Percentiles rank a stretch among this genome's conserved stretches.
These are phyloP conservation scores for Neuroscelio doddi DNA, from an alignment of 2,888 invertebrate genomes.

Conservation along the genomic window DNA sequence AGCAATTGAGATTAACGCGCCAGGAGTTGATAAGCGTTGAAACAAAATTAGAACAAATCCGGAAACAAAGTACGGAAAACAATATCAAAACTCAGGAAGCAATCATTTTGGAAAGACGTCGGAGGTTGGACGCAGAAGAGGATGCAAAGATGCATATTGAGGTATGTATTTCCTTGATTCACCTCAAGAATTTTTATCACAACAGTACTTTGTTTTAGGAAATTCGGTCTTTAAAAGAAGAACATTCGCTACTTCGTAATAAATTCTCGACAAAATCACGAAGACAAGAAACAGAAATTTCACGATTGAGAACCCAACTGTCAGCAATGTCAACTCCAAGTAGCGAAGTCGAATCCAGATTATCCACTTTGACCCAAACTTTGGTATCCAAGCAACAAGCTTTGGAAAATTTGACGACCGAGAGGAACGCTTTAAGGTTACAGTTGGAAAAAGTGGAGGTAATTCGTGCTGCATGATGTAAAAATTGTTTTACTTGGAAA, in stretches of 20 bases:
- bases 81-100: constrained; percentile 67
- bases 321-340: constrained; percentile 66
- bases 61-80: constrained; percentile 71
- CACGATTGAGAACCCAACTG: constrained; percentile 75
- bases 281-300: constrained; percentile 76
- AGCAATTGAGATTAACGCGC: constrained; percentile 68
- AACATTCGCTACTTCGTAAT: constrained; percentile 73
- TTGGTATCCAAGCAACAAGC: constrained; percentile 89
- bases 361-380: constrained; percentile 80
- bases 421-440: constrained; percentile 87
- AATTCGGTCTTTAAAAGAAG: constrained; percentile 75
- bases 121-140: constrained; percentile 71
- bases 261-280: constrained; percentile 72
- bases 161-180: no score
- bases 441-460: constrained; percentile 89
- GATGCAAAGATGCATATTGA: constrained; percentile 66
- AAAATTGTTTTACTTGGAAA: no score
- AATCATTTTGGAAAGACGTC: constrained; percentile 68
- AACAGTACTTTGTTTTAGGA: constrained; percentile 67
- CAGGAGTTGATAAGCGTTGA: constrained; percentile 71
- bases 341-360: constrained; percentile 65
- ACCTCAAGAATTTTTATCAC: constrained; percentile 11
- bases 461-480: no score
- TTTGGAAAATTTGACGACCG: constrained; percentile 87
- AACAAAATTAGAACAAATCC: constrained; percentile 67